These are phyloP conservation scores for Oryctes rhinoceros DNA, from an alignment of 1,140 invertebrate genomes.

Conservation along the genomic window DNA sequence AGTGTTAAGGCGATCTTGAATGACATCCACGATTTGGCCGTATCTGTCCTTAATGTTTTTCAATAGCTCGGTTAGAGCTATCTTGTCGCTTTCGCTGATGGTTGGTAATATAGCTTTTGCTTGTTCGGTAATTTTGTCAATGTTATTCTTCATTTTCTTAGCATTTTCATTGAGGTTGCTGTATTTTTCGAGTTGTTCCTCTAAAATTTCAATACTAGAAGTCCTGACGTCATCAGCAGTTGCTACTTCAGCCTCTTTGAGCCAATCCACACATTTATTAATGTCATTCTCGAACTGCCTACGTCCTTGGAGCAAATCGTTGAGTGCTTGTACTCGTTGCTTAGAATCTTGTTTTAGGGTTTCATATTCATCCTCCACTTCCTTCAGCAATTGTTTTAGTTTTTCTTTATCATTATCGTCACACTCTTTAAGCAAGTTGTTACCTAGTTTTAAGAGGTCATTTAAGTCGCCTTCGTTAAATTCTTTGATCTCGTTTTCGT, in stretches of 20 bases:
- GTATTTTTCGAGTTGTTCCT: conserved; percentile 87
- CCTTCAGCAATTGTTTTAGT: conserved; percentile 73
- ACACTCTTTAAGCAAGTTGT: conserved; percentile 82
- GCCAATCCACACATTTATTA: conserved; percentile 83
- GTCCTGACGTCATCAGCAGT: conserved; percentile 80
- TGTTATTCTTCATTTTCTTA: conserved; percentile 72
- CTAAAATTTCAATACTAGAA: conserved; percentile 79
- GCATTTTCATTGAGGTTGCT: conserved; percentile 80
- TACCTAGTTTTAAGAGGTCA: conserved; percentile 79
- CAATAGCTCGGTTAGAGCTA: conserved; percentile 80
- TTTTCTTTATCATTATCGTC: conserved; percentile 73
- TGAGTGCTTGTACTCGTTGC: conserved; percentile 76
- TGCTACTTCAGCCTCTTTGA: conserved; percentile 87
- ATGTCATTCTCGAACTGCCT: conserved; percentile 83
- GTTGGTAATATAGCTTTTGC: conserved; percentile 82
- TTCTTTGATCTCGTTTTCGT: conserved; percentile 78
- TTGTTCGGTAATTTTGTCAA: conserved; percentile 79
- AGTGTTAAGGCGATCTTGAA: conserved; percentile 76
- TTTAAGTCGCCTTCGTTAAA: conserved; percentile 80
- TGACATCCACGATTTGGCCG: conserved; percentile 74
- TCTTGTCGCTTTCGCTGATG: conserved; percentile 84
- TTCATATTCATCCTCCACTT: conserved; percentile 74
- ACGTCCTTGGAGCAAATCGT: conserved; percentile 77
- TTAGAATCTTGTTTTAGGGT: conserved; percentile 75
- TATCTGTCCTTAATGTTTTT: conserved; percentile 81